Conservation (phyloP, 2,888 invertebrate genomes). For the Drosophila monieri region DNA sequence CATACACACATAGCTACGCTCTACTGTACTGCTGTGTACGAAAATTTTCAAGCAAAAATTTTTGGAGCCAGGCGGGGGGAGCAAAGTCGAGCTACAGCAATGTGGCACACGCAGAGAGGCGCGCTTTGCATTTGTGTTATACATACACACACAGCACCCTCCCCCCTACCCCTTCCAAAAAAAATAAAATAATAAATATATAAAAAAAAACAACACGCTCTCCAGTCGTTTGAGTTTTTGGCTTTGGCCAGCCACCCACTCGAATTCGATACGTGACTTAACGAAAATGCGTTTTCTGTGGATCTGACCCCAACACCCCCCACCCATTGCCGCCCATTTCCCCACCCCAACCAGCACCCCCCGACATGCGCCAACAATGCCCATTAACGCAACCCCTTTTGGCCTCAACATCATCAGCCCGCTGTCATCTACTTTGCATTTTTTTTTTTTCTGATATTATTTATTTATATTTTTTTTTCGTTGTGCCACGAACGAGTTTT, state of each 20-base stretch:
- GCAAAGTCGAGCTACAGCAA: conserved; percentile 30
- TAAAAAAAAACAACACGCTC: conserved; percentile 40
- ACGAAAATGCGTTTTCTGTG: conserved; percentile 75
- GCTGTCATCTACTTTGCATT: conserved; percentile 15
- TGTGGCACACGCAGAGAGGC: conserved; percentile 69
- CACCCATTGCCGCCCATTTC: not conserved
- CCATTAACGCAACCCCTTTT: conserved; percentile 65
- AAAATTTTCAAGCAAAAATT: conserved; percentile 64
- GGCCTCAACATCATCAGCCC: conserved; percentile 10
- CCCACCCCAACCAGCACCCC: not conserved
- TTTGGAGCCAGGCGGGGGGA: not conserved
- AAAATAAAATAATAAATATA: conserved; percentile 30
- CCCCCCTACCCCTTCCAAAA: conserved; percentile 16
- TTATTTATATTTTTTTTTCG: conserved; percentile 7
- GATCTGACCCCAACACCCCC: conserved; percentile 9
- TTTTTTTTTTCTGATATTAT: conserved; percentile 22
- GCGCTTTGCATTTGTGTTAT: conserved; percentile 78
- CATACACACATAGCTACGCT: conserved; percentile 11
- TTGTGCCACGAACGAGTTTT: conserved; percentile 5
- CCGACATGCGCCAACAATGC: conserved; percentile 51
- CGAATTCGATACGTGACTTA: conserved; percentile 73
- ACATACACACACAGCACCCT: conserved; percentile 68
- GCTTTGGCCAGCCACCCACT: conserved; percentile 47
- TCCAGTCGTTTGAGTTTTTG: conserved; percentile 46
- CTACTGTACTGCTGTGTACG: conserved; percentile 39